phyloP scores from a whole-genome alignment of 1,140 invertebrate genomes.

The Meteorus sp. region DNA sequence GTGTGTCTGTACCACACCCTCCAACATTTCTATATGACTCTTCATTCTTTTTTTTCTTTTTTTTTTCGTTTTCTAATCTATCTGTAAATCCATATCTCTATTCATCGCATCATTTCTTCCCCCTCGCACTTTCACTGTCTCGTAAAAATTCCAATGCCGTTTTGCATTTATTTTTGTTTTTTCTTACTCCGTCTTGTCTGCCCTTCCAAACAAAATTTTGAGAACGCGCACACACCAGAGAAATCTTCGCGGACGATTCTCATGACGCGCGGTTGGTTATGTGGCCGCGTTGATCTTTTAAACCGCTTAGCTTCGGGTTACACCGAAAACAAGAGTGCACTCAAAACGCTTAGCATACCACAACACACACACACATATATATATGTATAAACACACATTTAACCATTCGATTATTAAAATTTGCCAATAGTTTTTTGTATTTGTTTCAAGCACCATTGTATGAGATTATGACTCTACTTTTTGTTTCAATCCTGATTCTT shows the following conservation, averaged over 20 bases:
- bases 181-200: too few species aligned
- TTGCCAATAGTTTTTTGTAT: not conserved
- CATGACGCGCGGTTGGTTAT: conserved; percentile 48
- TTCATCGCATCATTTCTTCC: conserved; percentile 4
- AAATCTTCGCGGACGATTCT: conserved; percentile 48
- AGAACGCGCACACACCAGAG: conserved; percentile 47
- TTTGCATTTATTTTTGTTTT: too few species aligned
- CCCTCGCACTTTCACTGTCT: too few species aligned
- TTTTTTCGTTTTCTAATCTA: conserved; percentile 22
- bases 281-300: conserved; percentile 55
- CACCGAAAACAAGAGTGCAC: conserved; percentile 59
- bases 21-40: conserved; percentile 10
- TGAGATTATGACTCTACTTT: not conserved
- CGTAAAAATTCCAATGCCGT: too few species aligned
- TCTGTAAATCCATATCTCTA: too few species aligned
- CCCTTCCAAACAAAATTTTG: too few species aligned
- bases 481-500: not conserved
- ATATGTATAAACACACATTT: too few species aligned
- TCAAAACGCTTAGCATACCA: conserved; percentile 50
- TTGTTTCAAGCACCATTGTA: not conserved
- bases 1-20: conserved; percentile 20
- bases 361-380: conserved; percentile 37
- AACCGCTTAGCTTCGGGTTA: conserved; percentile 60
- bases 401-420: too few species aligned
- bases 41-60: conserved; percentile 23